Conservation (phyloP, 2,113 vertebrate genomes). For the Acinonyx jubatus region DNA sequence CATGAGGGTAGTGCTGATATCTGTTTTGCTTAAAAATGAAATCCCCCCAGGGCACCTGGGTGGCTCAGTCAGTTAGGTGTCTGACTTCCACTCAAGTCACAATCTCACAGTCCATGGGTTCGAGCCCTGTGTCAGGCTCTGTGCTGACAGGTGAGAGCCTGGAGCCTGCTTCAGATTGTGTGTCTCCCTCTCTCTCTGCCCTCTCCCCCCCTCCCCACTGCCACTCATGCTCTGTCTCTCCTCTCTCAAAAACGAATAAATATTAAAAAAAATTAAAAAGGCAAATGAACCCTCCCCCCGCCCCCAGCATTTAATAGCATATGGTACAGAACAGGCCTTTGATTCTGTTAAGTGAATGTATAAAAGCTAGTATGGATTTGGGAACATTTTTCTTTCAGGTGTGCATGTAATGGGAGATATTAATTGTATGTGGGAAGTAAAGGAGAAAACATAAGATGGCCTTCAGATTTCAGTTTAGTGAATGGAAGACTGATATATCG, state of each 20-base stretch:
- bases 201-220: no score
- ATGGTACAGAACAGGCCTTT: not conserved
- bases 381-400: not conserved
- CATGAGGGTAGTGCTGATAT: not conserved
- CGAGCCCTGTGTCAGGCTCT: no score
- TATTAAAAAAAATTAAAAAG: no score
- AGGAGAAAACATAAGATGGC: not conserved
- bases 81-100: no score
- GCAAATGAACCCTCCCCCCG: no score
- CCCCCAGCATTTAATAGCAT: not conserved
- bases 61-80: no score
- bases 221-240: no score
- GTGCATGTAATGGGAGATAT: not conserved
- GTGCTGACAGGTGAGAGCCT: no score
- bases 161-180: no score
- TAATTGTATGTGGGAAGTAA: not conserved
- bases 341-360: not conserved
- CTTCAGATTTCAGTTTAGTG: not conserved
- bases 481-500: not conserved
- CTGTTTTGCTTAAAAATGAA: conserved; percentile 32
- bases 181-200: no score
- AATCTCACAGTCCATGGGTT: no score
- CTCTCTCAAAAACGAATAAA: no score
- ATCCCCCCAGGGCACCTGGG: not conserved
- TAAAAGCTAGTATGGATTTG: not conserved